Conservation (phyloP, 2,888 invertebrate genomes). For the Orgyia antiqua region DNA sequence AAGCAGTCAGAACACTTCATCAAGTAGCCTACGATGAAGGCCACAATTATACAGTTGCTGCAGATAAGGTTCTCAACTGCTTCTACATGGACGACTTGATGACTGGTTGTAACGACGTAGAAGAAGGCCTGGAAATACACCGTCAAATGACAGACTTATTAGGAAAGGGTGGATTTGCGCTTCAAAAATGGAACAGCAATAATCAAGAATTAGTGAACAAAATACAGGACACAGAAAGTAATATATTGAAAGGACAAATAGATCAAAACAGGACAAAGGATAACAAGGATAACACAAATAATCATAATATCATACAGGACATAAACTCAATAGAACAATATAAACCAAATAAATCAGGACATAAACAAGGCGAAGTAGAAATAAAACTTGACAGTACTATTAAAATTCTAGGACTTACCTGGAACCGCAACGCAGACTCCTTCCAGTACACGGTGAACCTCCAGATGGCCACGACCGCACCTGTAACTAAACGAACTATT, state of each 20-base stretch:
- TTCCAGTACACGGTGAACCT: slow-evolving; percentile 17
- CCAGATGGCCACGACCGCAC: slow-evolving; percentile 5
- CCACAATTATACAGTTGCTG: slow-evolving; percentile 2
- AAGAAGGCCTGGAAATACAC: slow-evolving; percentile 3
- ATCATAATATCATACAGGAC: too few relatives aligned
- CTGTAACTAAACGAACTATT: not conserved
- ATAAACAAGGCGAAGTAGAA: not conserved
- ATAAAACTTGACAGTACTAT: slow-evolving; percentile 1
- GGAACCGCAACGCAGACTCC: slow-evolving; percentile 2
- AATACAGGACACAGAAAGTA: not conserved
- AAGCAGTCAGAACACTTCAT: slow-evolving; percentile 12
- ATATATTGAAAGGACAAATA: not conserved
- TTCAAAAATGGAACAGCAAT: slow-evolving; percentile 10
- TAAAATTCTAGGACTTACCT: too few relatives aligned
- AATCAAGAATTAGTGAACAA: not conserved
- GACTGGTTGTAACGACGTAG: slow-evolving; percentile 7
- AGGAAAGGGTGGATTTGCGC: slow-evolving; percentile 7
- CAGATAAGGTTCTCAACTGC: not conserved
- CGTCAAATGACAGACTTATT: slow-evolving; percentile 5
- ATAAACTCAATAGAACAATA: not conserved
- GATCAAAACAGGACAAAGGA: not conserved
- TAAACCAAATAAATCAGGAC: not conserved
- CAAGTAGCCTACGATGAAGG: slow-evolving; percentile 15
- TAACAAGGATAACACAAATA: too few relatives aligned
- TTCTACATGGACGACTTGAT: slow-evolving; percentile 13